These are phyloP conservation scores for Ceratina calcarata DNA, from an alignment of 1,140 invertebrate species.

Conservation along the genomic window DNA sequence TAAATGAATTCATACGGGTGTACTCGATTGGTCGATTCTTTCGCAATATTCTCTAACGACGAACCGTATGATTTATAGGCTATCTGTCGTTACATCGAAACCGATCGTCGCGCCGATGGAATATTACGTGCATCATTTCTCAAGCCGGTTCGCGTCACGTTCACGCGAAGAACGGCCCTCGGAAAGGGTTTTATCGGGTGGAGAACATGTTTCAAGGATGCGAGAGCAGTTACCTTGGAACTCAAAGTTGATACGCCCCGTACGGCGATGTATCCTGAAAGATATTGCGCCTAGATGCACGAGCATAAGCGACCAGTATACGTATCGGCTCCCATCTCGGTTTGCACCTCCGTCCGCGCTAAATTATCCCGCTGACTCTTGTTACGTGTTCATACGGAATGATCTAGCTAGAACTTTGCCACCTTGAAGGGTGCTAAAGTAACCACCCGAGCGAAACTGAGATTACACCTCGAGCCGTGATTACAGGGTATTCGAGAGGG, in stretches of 20 bases:
- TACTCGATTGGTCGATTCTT: background rate
- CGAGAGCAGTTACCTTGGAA: constrained; percentile 34
- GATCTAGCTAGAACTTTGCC: background rate
- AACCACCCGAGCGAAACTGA: background rate
- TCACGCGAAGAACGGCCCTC: background rate
- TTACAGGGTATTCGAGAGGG: background rate
- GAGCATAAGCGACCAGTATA: background rate
- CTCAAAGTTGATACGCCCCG: constrained; percentile 10
- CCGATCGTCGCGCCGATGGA: background rate
- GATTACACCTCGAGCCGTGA: background rate
- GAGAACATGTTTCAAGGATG: constrained; percentile 38
- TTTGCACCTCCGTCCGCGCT: background rate
- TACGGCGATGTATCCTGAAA: background rate
- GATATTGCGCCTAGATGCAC: constrained; percentile 22
- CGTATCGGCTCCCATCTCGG: constrained; percentile 30
- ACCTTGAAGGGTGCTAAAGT: background rate
- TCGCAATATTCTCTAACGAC: background rate
- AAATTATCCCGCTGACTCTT: constrained; percentile 21
- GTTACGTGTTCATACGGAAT: constrained; percentile 12
- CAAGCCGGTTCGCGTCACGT: background rate
- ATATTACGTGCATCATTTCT: background rate
- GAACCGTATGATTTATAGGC: background rate
- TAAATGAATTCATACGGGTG: constrained; percentile 9
- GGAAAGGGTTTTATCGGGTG: constrained; percentile 14
- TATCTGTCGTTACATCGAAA: no score